Base-by-base conservation (phyloP, 2,113 vertebrate species). In the Xerus inauris region DNA sequence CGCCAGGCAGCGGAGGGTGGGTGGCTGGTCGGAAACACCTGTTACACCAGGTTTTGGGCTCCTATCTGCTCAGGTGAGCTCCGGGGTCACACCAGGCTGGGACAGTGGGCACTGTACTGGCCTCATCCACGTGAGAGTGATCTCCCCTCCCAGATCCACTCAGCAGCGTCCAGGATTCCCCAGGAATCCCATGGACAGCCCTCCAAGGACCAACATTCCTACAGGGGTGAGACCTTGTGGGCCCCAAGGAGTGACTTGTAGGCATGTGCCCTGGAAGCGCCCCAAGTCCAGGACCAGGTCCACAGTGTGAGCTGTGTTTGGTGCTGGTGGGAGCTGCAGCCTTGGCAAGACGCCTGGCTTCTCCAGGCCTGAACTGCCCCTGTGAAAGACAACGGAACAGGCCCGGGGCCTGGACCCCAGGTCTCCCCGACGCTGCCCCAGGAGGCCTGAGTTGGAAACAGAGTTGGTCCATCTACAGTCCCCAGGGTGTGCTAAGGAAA, bases 51-150 rank as follows among this genome's bases (percentile, higher is more conserved):
- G 6, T 3, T 14, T 62, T 20, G 13, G 5, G 77, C 24, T 24
- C 8, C 12, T 4, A 40, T 82, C 89, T 14, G 28, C 28, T 59
- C n/a, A 12, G 40, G 32, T 4, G 38, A 49, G 35, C 24, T 14
- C 17, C 24, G 28, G 32, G 24, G 86, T 4, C 1, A 4, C 3
- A 11, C 0, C 0, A 8, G 64, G 57, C 9, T 1, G 1, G 5
- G 38, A 75, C 13, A 6, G 45, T 3, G 26, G 38, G 22, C 73
- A 5, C 3, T 16, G 54, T 0, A 0, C 54, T 5, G 16, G 51
- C 42, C 30, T 28, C 17, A 3, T 11, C 20, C 20, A 14, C 26
- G 22, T 7, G 3, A 64, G 11, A 71, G 51, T 13, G 1, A 47
- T 28, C 26, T 45, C 47, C 22, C 26, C 38, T 6, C 40, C 20